These are phyloP conservation scores for Fulmarus glacialis DNA, from an alignment of 2,113 vertebrate species.

Conservation along the genomic window DNA sequence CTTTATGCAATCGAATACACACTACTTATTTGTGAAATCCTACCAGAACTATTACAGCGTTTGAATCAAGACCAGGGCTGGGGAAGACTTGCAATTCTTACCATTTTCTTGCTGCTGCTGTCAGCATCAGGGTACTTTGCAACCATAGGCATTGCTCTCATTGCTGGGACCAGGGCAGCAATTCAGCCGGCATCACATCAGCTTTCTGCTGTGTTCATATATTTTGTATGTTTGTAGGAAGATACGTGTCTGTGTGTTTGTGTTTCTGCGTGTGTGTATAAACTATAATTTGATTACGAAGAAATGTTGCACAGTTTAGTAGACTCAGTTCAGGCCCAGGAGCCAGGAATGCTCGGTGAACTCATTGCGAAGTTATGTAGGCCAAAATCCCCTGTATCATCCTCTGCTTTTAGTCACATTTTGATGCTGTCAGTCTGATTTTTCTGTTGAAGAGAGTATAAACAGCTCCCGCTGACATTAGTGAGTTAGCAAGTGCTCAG, in stretches of 20 bases:
- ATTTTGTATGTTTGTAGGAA: neutral
- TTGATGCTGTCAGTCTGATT: neutral
- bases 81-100: neutral
- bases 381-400: neutral
- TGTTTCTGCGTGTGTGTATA: neutral
- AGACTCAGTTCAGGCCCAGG: neutral
- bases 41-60: neutral
- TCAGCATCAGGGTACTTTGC: neutral
- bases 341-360: neutral
- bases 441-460: neutral
- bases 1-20: neutral
- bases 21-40: neutral
- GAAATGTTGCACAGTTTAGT: neutral
- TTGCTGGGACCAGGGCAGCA: accelerated
- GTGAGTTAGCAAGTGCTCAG: neutral
- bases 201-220: neutral
- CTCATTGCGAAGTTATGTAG: slow-evolving; percentile 20
- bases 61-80: neutral
- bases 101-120: neutral
- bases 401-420: neutral
- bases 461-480: neutral
- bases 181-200: neutral
- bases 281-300: neutral
- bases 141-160: accelerated
- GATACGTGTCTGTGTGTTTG: neutral